Percentiles rank a stretch among this genome's conserved stretches.
Conservation (phyloP, 2,113 vertebrate genomes). For the Hydrochoerus hydrochaeris region DNA sequence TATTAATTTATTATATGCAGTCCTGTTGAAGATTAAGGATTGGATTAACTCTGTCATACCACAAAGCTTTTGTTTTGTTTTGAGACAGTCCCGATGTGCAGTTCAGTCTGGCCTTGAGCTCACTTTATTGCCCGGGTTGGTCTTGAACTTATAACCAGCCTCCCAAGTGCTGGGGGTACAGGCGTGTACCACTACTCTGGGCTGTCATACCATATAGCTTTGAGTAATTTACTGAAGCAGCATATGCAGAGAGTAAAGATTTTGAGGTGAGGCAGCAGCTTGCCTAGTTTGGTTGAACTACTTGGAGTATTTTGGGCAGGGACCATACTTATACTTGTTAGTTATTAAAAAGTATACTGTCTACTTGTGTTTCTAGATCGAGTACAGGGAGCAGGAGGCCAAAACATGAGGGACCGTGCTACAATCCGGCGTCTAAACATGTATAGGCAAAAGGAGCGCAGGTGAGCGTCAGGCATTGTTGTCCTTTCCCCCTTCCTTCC, state of each 20-base stretch:
- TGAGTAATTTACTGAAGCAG: background rate
- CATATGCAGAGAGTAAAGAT: background rate
- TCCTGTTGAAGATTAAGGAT: background rate
- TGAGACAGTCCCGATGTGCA: too few relatives aligned
- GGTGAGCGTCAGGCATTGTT: slow-evolving; percentile 85
- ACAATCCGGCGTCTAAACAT: slow-evolving; percentile 98
- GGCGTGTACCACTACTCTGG: too few relatives aligned
- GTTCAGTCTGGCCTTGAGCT: too few relatives aligned
- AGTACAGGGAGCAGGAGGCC: slow-evolving; percentile 90
- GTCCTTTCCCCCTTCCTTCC: background rate
- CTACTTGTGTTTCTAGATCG: slow-evolving; percentile 88
- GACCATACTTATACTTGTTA: background rate
- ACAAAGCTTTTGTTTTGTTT: background rate
- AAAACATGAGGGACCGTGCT: slow-evolving; percentile 95
- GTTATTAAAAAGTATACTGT: background rate
- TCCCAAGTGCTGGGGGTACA: too few relatives aligned
- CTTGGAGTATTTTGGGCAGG: background rate
- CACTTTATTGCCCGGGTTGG: too few relatives aligned
- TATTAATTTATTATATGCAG: background rate
- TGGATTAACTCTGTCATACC: background rate
- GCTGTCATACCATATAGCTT: background rate
- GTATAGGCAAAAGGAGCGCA: slow-evolving; percentile 97
- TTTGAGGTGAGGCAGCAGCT: background rate
- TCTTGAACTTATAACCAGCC: too few relatives aligned
- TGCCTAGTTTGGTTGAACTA: background rate